Conservation (phyloP, 2,888 invertebrate genomes). For the Platerodrilus igneus region DNA sequence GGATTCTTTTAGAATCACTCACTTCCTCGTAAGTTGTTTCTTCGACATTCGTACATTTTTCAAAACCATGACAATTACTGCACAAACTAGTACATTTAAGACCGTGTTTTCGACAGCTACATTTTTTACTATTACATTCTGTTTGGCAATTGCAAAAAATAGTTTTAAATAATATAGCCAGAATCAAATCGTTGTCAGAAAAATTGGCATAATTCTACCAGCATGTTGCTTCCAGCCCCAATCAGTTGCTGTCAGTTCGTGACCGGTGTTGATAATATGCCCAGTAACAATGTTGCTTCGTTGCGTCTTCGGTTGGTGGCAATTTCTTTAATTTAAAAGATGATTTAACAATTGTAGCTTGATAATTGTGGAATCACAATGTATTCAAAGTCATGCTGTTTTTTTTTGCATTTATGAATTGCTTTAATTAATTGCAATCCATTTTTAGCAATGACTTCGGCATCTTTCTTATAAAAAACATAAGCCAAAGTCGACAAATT, state of each 20-base stretch:
- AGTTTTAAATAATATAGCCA: constrained; percentile 23
- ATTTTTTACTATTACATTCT: constrained; percentile 22
- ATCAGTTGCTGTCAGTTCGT: constrained; percentile 24
- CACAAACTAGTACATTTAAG: constrained; percentile 25
- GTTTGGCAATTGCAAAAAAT: constrained; percentile 14
- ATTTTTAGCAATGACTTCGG: constrained; percentile 19
- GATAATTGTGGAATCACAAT: constrained; percentile 26
- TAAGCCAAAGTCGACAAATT: constrained; percentile 10
- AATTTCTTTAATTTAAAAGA: constrained; percentile 25
- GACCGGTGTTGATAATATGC: too few species aligned
- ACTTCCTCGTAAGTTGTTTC: constrained; percentile 15
- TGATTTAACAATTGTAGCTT: constrained; percentile 21
- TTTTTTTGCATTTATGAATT: constrained; percentile 27
- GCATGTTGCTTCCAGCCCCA: constrained; percentile 26
- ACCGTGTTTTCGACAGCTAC: constrained; percentile 22
- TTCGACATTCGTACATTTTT: constrained; percentile 26
- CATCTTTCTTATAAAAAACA: constrained; percentile 22
- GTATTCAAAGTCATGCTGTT: constrained; percentile 27
- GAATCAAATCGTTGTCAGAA: constrained; percentile 24
- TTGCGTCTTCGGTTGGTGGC: constrained; percentile 28
- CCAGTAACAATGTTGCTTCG: constrained; percentile 29
- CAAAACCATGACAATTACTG: constrained; percentile 24
- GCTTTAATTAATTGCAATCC: constrained; percentile 23
- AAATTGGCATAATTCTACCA: constrained; percentile 23
- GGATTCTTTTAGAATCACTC: constrained; percentile 26